A percentile compares a stretch with the other conserved stretches of the same genome.
Conservation (phyloP, 2,797 vertebrate species). For the Antrozous pallidus region DNA sequence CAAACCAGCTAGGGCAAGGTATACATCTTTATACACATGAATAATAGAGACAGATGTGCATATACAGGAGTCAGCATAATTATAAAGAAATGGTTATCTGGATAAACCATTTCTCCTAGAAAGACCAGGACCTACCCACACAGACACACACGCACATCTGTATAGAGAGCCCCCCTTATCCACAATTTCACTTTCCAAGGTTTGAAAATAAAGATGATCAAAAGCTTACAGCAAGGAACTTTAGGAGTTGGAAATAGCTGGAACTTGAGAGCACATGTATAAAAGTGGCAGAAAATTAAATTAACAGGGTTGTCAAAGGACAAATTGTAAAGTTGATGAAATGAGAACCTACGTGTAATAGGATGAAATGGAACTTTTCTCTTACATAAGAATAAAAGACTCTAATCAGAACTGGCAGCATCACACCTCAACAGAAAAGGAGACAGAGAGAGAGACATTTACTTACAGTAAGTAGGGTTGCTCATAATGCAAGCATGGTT, state of each 20-base stretch:
- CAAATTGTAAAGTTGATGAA: constrained; percentile 66
- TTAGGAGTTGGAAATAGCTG: not conserved
- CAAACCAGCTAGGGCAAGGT: no score
- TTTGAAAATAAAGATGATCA: not conserved
- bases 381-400: not conserved
- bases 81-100: not conserved
- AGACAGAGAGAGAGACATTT: not conserved
- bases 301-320: constrained; percentile 48
- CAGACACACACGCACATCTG: not conserved
- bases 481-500: not conserved
- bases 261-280: not conserved
- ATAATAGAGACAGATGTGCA: not conserved
- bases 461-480: not conserved
- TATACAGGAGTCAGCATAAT: not conserved
- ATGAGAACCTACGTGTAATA: constrained; percentile 9
- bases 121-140: not conserved
- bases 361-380: constrained; percentile 47
- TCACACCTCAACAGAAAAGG: not conserved
- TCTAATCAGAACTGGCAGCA: constrained; percentile 50
- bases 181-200: not conserved
- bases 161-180: not conserved
- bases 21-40: not conserved
- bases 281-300: constrained; percentile 51
- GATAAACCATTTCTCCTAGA: not conserved
- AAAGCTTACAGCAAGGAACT: not conserved